phyloP scores from a whole-genome alignment of 1,140 invertebrate genomes.

The Lepeophtheirus salmonis region DNA sequence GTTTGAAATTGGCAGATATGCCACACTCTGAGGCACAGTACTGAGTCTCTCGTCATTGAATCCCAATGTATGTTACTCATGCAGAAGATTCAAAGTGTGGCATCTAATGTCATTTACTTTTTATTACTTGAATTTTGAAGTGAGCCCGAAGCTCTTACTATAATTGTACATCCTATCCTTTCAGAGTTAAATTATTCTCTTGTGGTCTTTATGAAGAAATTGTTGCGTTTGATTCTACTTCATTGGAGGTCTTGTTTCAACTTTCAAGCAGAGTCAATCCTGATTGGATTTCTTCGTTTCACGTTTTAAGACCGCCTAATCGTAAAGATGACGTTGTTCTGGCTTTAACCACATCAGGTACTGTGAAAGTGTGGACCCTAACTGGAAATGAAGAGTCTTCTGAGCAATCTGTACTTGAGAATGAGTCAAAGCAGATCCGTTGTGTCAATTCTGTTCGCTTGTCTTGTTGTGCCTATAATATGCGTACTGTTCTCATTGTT shows the following conservation, averaged over 20 bases:
- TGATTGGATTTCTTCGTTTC: constrained; percentile 93
- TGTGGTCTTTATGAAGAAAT: constrained; percentile 96
- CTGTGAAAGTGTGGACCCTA: constrained; percentile 94
- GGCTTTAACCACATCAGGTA: constrained; percentile 84
- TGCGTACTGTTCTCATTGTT: constrained; percentile 85
- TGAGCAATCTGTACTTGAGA: constrained; percentile 68
- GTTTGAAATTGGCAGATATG: too few relatives aligned
- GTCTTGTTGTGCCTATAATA: constrained; percentile 84
- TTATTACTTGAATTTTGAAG: neutral
- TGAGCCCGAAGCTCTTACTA: neutral
- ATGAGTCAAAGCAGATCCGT: constrained; percentile 91
- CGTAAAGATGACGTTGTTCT: constrained; percentile 79
- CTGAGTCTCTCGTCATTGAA: too few relatives aligned
- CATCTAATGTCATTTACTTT: neutral
- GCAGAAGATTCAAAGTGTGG: neutral
- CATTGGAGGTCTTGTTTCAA: constrained; percentile 72
- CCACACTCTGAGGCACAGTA: too few relatives aligned
- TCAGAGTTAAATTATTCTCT: constrained; percentile 65
- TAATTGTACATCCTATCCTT: constrained; percentile 38
- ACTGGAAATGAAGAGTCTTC: constrained; percentile 52
- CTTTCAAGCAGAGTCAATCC: constrained; percentile 87
- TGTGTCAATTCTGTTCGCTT: constrained; percentile 80
- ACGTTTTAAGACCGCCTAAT: constrained; percentile 68
- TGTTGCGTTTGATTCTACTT: constrained; percentile 86
- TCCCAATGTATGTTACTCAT: too few relatives aligned